Evolutionary conservation across 2,797 vertebrate genomes (phyloP).

Genomic region (Pagetopsis macropterus): DNA sequence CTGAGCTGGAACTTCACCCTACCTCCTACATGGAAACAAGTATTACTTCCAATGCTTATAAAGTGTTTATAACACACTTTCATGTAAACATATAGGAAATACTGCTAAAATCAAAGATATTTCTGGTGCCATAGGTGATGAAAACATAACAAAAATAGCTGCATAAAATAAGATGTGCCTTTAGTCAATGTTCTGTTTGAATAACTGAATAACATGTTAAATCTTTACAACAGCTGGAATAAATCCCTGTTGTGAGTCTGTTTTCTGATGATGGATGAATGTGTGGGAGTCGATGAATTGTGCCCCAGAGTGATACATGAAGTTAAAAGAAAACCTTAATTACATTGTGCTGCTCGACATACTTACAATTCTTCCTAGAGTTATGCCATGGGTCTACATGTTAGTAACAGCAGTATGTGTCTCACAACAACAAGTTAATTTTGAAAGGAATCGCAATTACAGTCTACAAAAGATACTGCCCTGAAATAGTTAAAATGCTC

Average conservation of each 20-base stretch:
- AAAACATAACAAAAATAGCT: background rate
- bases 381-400: background rate
- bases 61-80: background rate
- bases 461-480: background rate
- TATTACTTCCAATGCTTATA: background rate
- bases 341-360: conserved; percentile 29
- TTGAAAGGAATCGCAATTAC: background rate
- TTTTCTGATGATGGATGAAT: conserved; percentile 40
- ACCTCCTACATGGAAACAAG: background rate
- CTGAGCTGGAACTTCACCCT: background rate
- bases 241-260: conserved; percentile 4
- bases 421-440: conserved; percentile 8
- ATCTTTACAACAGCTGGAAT: background rate
- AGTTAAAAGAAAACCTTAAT: conserved; percentile 52
- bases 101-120: background rate
- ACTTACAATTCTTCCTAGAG: conserved; percentile 29
- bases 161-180: background rate
- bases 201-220: too few species aligned
- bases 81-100: background rate
- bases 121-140: background rate
- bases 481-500: background rate
- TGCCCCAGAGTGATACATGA: conserved; percentile 28
- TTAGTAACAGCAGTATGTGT: background rate
- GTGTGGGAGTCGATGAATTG: conserved; percentile 30
- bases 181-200: background rate